These are phyloP conservation scores for Diorhabda carinulata DNA, from an alignment of 1,140 invertebrate species.

Conservation along the genomic window DNA sequence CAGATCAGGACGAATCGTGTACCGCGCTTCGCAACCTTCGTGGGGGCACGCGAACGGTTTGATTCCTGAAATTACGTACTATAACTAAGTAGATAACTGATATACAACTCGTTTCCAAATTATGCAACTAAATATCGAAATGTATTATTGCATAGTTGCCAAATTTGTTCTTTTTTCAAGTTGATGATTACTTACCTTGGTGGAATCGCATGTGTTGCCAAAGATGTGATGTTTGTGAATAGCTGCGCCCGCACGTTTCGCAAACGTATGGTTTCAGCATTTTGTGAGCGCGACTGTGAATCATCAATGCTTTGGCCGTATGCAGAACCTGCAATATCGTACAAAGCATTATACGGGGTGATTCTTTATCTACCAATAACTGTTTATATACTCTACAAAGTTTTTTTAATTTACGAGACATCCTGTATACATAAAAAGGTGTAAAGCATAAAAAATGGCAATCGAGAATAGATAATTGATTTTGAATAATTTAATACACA, in stretches of 20 bases:
- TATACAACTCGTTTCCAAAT: too few relatives aligned
- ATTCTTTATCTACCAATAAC: too few relatives aligned
- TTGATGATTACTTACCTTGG: conserved; percentile 45
- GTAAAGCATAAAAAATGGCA: too few relatives aligned
- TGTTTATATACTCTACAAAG: too few relatives aligned
- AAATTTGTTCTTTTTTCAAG: neutral
- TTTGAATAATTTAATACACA: too few relatives aligned
- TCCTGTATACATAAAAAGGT: too few relatives aligned
- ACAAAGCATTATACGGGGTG: too few relatives aligned
- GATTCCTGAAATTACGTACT: conserved; percentile 47
- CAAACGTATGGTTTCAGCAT: conserved; percentile 55
- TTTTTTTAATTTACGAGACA: too few relatives aligned
- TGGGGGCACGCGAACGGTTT: conserved; percentile 58
- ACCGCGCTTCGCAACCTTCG: conserved; percentile 58
- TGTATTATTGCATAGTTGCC: neutral
- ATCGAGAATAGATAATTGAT: too few relatives aligned
- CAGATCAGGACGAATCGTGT: conserved; percentile 63
- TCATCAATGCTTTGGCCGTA: conserved; percentile 46
- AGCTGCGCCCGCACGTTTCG: conserved; percentile 57
- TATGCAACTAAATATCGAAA: too few relatives aligned
- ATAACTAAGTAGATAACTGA: too few relatives aligned
- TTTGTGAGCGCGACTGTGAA: conserved; percentile 50
- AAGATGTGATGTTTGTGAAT: conserved; percentile 59
- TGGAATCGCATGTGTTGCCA: conserved; percentile 61
- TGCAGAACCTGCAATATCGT: conserved; percentile 42